These are phyloP conservation scores for Xiphydria camelus DNA, from an alignment of 2,888 invertebrate genomes.

Conservation along the genomic window DNA sequence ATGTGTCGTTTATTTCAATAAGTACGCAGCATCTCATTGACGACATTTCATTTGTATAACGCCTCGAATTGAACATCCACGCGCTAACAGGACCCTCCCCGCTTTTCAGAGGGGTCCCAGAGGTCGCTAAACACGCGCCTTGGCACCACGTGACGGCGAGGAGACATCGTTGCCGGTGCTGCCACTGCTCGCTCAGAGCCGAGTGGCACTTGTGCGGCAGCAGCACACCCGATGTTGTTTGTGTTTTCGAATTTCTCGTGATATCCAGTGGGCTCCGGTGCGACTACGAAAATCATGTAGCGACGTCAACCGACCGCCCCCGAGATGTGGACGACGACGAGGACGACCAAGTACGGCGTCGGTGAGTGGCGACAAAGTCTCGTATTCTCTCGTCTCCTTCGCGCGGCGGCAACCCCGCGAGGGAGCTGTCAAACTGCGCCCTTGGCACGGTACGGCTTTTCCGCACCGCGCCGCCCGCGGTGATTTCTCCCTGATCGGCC, in stretches of 20 bases:
- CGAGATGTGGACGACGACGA: constrained; percentile 74
- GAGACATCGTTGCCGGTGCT: constrained; percentile 23
- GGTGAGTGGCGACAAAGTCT: constrained; percentile 64
- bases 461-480: neutral
- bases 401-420: constrained; percentile 18
- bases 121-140: too few species aligned
- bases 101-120: too few species aligned
- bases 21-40: too few species aligned
- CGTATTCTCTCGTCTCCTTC: constrained; percentile 12
- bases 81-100: too few species aligned
- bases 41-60: too few species aligned
- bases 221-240: constrained; percentile 55
- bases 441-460: neutral
- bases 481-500: too few species aligned
- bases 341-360: constrained; percentile 74
- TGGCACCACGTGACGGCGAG: constrained; percentile 6
- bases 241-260: constrained; percentile 44
- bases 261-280: constrained; percentile 17
- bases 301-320: constrained; percentile 18
- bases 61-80: too few species aligned
- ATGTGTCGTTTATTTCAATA: too few species aligned
- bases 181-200: constrained; percentile 17
- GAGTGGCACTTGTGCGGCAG: constrained; percentile 39
- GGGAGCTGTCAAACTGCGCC: constrained; percentile 32
- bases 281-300: constrained; percentile 38